A percentile compares a stretch with the other conserved stretches of the same genome.
These are phyloP conservation scores for Chloebia gouldiae DNA, from an alignment of 2,113 vertebrate genomes.

Conservation along the genomic window DNA sequence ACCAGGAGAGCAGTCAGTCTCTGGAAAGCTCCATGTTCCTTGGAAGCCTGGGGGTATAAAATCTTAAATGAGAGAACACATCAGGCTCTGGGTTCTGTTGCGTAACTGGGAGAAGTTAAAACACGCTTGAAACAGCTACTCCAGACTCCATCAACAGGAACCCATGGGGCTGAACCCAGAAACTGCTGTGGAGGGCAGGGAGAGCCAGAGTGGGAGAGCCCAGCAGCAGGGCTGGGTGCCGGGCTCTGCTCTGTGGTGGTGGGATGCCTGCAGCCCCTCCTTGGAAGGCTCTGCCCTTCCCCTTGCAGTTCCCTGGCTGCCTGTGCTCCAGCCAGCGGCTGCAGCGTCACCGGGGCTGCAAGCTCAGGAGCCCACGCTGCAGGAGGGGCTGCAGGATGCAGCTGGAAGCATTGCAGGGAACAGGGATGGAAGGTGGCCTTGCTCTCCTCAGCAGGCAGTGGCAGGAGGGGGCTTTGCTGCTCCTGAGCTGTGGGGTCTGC, in stretches of 20 bases:
- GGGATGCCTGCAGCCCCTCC: neutral
- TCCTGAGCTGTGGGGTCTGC: neutral
- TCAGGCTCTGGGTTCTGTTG: neutral
- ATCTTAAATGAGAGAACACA: neutral
- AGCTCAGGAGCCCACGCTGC: neutral
- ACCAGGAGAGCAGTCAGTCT: neutral
- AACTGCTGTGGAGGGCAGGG: fast-evolving
- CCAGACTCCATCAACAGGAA: fast-evolving
- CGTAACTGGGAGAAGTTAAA: neutral
- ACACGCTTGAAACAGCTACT: fast-evolving
- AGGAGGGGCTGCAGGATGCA: neutral
- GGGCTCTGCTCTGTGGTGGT: fast-evolving
- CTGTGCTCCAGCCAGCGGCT: neutral
- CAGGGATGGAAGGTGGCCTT: neutral
- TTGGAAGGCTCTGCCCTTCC: fast-evolving
- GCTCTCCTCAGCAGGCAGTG: fast-evolving
- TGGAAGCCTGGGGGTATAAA: neutral
- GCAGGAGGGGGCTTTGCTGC: neutral
- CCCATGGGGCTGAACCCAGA: neutral
- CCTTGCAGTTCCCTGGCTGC: neutral
- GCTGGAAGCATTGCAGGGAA: neutral
- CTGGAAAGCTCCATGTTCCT: neutral
- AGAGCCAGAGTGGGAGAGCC: neutral
- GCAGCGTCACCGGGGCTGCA: too few species aligned
- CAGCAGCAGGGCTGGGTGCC: neutral